phyloP scores from a whole-genome alignment of 2,888 invertebrate genomes.

The Tetropium fuscum region DNA sequence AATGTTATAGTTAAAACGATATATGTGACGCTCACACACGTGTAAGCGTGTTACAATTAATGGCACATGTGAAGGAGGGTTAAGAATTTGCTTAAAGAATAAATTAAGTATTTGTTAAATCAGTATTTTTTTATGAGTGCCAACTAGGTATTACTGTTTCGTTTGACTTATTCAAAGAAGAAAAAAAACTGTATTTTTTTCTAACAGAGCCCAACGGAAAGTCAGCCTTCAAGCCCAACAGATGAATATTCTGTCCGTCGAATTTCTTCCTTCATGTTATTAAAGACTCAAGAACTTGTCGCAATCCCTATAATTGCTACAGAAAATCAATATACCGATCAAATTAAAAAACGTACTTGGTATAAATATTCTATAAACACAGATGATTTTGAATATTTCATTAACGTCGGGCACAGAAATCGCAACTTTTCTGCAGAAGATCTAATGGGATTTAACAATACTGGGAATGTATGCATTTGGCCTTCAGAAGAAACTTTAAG shows the following conservation, averaged over 20 bases:
- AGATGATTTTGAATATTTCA: constrained; percentile 66
- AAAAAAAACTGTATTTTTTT: constrained; percentile 28
- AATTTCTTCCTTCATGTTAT: constrained; percentile 71
- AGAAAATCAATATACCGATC: constrained; percentile 51
- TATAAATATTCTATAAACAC: constrained; percentile 72
- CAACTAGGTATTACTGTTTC: constrained; percentile 31
- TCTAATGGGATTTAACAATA: constrained; percentile 85
- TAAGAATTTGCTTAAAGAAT: too few relatives aligned
- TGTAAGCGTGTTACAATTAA: too few relatives aligned
- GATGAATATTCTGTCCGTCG: constrained; percentile 70
- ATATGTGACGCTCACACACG: too few relatives aligned
- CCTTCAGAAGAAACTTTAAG: constrained; percentile 83
- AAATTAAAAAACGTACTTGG: constrained; percentile 70
- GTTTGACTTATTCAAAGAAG: constrained; percentile 23
- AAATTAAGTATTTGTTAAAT: not conserved
- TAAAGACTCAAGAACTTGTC: constrained; percentile 66
- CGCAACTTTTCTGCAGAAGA: constrained; percentile 77
- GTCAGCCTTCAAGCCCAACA: constrained; percentile 65
- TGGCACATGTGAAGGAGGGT: too few relatives aligned
- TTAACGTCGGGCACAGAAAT: constrained; percentile 72
- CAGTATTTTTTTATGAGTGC: constrained; percentile 11
- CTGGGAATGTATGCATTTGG: constrained; percentile 85
- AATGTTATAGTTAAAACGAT: too few relatives aligned
- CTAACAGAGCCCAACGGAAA: constrained; percentile 62
- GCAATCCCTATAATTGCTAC: constrained; percentile 32